These are phyloP conservation scores for Coturnix japonica DNA, from an alignment of 2,113 vertebrate species.

Conservation along the genomic window DNA sequence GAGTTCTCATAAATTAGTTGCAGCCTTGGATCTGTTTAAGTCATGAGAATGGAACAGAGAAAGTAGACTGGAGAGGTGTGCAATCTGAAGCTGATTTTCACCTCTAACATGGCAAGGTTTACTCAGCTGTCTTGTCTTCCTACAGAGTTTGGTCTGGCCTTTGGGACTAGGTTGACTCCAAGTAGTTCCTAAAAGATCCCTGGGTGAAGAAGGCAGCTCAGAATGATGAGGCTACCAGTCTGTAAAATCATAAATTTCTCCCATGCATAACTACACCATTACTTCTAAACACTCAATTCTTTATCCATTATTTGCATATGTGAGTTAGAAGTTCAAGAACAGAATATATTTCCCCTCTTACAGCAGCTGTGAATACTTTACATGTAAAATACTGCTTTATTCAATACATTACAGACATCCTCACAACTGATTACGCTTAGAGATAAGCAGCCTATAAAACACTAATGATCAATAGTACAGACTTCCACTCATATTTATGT, in stretches of 20 bases:
- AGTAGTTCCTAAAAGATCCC: not conserved
- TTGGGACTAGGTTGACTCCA: not conserved
- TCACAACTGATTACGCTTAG: not conserved
- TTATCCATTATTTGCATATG: not conserved
- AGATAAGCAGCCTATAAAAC: not conserved
- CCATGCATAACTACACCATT: not conserved
- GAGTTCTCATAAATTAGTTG: not conserved
- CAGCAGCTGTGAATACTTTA: not conserved
- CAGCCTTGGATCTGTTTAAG: not conserved
- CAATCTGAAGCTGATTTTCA: not conserved
- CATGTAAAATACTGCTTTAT: not conserved
- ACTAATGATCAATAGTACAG: not conserved
- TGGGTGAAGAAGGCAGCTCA: not conserved
- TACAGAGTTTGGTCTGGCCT: not conserved
- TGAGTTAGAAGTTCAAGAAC: not conserved
- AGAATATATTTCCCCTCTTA: not conserved
- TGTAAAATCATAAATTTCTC: not conserved
- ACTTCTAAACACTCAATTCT: not conserved
- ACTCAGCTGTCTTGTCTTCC: not conserved
- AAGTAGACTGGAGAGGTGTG: not conserved
- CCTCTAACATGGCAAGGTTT: not conserved
- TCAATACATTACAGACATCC: not conserved
- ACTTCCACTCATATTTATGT: not conserved
- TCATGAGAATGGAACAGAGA: not conserved
- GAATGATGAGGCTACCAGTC: not conserved